Evolutionary conservation across 2,888 invertebrate genomes (phyloP).

Genomic region (Tiliacea citrago): DNA sequence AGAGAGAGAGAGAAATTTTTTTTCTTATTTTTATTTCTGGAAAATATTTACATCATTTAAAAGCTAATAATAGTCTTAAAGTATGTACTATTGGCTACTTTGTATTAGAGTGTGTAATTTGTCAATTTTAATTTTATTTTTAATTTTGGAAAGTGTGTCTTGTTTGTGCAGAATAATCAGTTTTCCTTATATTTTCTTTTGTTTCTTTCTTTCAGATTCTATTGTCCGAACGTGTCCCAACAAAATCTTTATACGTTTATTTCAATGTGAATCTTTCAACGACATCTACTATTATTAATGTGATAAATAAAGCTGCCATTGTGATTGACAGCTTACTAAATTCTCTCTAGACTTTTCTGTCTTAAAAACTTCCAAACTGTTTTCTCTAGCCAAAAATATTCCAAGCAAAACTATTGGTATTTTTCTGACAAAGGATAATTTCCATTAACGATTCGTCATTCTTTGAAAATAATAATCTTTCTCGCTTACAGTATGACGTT

Average conservation of each 20-base stretch:
- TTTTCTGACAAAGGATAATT: slow-evolving; percentile 9
- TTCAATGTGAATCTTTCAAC: neutral
- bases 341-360: neutral
- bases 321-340: slow-evolving; percentile 1
- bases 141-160: too few relatives aligned
- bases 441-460: neutral
- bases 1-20: too few relatives aligned
- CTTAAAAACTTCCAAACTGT: neutral
- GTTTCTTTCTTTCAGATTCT: too few relatives aligned
- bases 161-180: too few relatives aligned
- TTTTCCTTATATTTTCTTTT: too few relatives aligned
- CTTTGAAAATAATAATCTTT: slow-evolving; percentile 1
- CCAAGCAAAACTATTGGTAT: neutral
- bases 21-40: too few relatives aligned
- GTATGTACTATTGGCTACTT: too few relatives aligned
- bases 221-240: too few relatives aligned
- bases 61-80: too few relatives aligned
- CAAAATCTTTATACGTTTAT: neutral
- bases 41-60: too few relatives aligned
- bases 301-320: neutral
- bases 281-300: neutral
- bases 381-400: neutral
- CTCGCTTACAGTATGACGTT: slow-evolving; percentile 32
- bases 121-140: too few relatives aligned
- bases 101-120: too few relatives aligned